Evolutionary conservation across 2,797 vertebrate genomes (phyloP).

Genomic region (Amblyopsis hoosieri): DNA sequence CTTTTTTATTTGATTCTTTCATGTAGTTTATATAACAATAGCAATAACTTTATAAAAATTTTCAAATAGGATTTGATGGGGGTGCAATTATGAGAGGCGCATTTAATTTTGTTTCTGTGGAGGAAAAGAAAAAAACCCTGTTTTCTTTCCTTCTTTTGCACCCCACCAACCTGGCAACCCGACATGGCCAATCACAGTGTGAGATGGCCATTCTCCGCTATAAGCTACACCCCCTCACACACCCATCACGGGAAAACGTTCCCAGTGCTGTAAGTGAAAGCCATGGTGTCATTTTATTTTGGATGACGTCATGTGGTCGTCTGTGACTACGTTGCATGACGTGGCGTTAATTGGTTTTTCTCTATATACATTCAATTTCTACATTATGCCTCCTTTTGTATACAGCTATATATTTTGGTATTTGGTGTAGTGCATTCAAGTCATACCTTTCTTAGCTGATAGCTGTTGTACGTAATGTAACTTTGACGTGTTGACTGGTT

Average conservation of each 20-base stretch:
- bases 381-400: slow-evolving; percentile 64
- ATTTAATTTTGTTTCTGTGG: slow-evolving; percentile 62
- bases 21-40: slow-evolving; percentile 41
- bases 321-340: slow-evolving; percentile 87
- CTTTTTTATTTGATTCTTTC: slow-evolving; percentile 25
- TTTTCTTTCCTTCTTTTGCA: slow-evolving; percentile 80
- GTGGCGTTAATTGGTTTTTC: slow-evolving; percentile 77
- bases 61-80: slow-evolving; percentile 53
- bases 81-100: slow-evolving; percentile 55
- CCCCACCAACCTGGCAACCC: slow-evolving; percentile 79
- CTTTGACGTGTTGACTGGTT: slow-evolving; percentile 74
- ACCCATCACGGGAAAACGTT: slow-evolving; percentile 78
- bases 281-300: slow-evolving; percentile 84
- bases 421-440: slow-evolving; percentile 77
- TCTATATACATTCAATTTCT: slow-evolving; percentile 64
- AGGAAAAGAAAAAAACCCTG: slow-evolving; percentile 72
- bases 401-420: slow-evolving; percentile 65
- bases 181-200: slow-evolving; percentile 81
- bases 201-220: slow-evolving; percentile 79
- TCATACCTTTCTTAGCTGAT: slow-evolving; percentile 72
- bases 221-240: slow-evolving; percentile 67
- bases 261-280: slow-evolving; percentile 84
- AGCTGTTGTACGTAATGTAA: slow-evolving; percentile 74
- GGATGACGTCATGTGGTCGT: slow-evolving; percentile 85
- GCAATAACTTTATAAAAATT: slow-evolving; percentile 65